A percentile compares a stretch with the other conserved stretches of the same genome.
phyloP scores from a whole-genome alignment of 2,888 invertebrate species.

The Drosophila diplacantha region DNA sequence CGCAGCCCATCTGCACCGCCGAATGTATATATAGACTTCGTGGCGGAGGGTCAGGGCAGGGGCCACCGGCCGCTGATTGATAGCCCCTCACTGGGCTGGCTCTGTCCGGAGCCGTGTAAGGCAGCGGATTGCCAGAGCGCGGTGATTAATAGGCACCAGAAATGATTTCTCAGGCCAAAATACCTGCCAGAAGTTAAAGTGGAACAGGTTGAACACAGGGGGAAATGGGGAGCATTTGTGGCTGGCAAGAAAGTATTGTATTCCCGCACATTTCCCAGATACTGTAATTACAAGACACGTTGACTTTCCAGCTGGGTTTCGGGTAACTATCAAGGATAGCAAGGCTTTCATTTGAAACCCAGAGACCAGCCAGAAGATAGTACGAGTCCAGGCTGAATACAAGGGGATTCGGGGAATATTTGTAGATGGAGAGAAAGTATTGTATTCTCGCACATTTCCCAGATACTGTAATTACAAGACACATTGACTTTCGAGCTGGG shows the following conservation, averaged over 20 bases:
- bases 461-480: background rate
- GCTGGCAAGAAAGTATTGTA: background rate
- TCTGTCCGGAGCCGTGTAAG: background rate
- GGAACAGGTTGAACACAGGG: background rate
- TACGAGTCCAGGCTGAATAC: too few species aligned
- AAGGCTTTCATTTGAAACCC: background rate
- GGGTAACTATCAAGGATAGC: background rate
- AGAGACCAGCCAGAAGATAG: too few species aligned
- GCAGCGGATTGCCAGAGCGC: background rate
- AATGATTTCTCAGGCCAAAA: background rate
- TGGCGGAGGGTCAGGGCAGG: background rate
- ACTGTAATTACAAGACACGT: background rate
- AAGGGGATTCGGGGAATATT: too few species aligned
- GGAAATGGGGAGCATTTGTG: background rate
- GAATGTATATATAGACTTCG: constrained; percentile 46
- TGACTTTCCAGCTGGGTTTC: background rate
- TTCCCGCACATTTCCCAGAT: background rate
- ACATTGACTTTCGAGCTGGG: background rate
- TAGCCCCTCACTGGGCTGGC: constrained; percentile 6
- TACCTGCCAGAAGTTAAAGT: too few species aligned
- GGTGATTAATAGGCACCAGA: background rate
- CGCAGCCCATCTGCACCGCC: constrained; percentile 34
- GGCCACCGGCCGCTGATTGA: background rate
- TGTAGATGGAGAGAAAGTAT: background rate
- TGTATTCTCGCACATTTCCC: background rate